These are phyloP conservation scores for Myripristis jacobus DNA, from an alignment of 2,797 vertebrate species.

Conservation along the genomic window DNA sequence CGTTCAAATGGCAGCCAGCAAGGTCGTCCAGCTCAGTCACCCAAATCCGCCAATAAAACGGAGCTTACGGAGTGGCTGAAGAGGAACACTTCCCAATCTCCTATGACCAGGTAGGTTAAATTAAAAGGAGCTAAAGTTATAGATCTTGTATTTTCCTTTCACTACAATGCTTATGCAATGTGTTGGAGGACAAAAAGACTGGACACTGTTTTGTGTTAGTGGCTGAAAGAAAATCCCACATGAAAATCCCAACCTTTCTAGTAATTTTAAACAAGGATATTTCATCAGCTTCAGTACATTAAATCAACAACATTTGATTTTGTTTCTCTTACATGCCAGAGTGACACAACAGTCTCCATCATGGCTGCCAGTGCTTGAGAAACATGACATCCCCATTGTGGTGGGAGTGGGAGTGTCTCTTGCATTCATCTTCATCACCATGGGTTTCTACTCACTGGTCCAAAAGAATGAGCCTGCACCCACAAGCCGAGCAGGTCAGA, in stretches of 20 bases:
- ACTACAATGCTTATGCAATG: too few relatives aligned
- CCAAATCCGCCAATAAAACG: slow-evolving; percentile 62
- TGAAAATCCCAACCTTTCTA: too few relatives aligned
- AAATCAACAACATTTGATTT: neutral
- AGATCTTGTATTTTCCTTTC: neutral
- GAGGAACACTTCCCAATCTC: slow-evolving; percentile 83
- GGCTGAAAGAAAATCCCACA: too few relatives aligned
- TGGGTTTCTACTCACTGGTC: slow-evolving; percentile 86
- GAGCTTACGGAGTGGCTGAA: slow-evolving; percentile 68
- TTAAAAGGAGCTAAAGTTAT: neutral
- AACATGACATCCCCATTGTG: slow-evolving; percentile 87
- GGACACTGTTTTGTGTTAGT: too few relatives aligned
- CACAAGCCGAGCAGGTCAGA: slow-evolving; percentile 78
- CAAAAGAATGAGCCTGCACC: slow-evolving; percentile 82
- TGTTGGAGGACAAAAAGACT: too few relatives aligned
- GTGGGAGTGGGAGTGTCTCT: slow-evolving; percentile 86
- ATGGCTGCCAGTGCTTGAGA: slow-evolving; percentile 83
- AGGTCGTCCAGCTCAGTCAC: slow-evolving; percentile 28
- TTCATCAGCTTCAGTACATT: too few relatives aligned
- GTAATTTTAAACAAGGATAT: too few relatives aligned
- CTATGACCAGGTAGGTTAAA: slow-evolving; percentile 79
- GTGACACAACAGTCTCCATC: slow-evolving; percentile 73
- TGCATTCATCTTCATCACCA: slow-evolving; percentile 86
- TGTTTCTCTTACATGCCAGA: slow-evolving; percentile 55
- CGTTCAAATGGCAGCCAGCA: slow-evolving; percentile 61